Evolutionary conservation across 1,140 invertebrate species (phyloP), one percentile per base, ranked within the genome.

Genomic region (Drosophila albomicans): DNA sequence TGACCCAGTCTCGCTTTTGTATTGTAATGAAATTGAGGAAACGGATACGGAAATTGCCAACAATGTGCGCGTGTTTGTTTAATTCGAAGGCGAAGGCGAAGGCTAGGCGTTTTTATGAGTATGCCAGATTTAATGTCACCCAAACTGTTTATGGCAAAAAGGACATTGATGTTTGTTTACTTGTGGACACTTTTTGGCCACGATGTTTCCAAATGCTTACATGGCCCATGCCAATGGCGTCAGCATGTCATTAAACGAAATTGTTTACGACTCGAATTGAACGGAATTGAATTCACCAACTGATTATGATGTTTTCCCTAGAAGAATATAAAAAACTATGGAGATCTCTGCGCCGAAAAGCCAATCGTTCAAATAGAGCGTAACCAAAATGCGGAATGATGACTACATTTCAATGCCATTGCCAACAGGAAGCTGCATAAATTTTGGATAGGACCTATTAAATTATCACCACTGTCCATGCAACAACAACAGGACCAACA

Each of bases 31-130:
- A 81, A 78, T 49, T 13, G 48, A 75, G 77, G 78, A 87, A 82
- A 56, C 85, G 82, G 78, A 87, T 80, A 52, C 85, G 84, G 84
- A 89, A 84, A 87, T 43, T 69, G 63, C 49, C 69, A 85, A 81
- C 77, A 73, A 66, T 32, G 59, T 65, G 32, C 63, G 67, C 71
- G 85, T 89, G 77, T 84, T 88, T 69, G 84, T 66, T 88, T 87
- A 88, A 87, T 84, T 89, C 63, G 38, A 71, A 58, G 28, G 45
- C 48, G 56, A 16, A 28, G 51, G 3, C 63, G 52, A 71, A 58
- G 32, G 51, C 48, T 59, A 16, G 38, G 46, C 5, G 45, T 48
- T 80, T 87, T 87, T 87, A 89, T 89, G 73, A 46, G 35, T 32
- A 38, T 4, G 66, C 41, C 68, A 73, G 51, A 78, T 78, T 67